phyloP scores from a whole-genome alignment of 2,113 vertebrate species.

The Triplophysa tibetana region DNA sequence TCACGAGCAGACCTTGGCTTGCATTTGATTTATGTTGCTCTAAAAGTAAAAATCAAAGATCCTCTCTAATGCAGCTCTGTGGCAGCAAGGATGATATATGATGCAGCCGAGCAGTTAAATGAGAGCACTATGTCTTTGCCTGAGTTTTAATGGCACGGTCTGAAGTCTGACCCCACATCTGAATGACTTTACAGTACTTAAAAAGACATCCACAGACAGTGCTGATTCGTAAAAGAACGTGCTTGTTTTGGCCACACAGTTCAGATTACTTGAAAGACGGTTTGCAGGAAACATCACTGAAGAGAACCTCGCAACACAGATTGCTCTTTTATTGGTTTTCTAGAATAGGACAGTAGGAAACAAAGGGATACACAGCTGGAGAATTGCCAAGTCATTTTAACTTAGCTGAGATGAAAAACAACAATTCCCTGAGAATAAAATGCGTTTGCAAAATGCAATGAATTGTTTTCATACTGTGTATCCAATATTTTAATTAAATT shows the following conservation, averaged over 20 bases:
- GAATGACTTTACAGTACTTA: conserved; percentile 35
- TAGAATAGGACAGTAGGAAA: not conserved
- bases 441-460: not conserved
- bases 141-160: conserved; percentile 40
- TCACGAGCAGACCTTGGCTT: conserved; percentile 21
- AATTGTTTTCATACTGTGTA: not conserved
- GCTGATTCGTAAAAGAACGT: conserved; percentile 35
- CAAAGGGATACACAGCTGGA: not conserved
- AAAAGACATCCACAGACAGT: conserved; percentile 36
- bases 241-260: conserved; percentile 21
- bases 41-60: conserved; percentile 50
- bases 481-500: too few species aligned
- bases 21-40: conserved; percentile 44
- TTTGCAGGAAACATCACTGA: not conserved
- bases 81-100: conserved; percentile 37
- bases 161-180: conserved; percentile 33
- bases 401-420: not conserved
- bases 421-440: not conserved
- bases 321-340: not conserved
- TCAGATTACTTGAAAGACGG: conserved; percentile 10
- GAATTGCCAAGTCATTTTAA: not conserved
- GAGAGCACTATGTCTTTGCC: conserved; percentile 43
- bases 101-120: conserved; percentile 41
- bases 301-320: not conserved
- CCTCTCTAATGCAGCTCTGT: conserved; percentile 39